Evolutionary conservation across 2,888 invertebrate species (phyloP), one percentile per base, ranked within the genome.

Genomic region (Galerucella pusilla): DNA sequence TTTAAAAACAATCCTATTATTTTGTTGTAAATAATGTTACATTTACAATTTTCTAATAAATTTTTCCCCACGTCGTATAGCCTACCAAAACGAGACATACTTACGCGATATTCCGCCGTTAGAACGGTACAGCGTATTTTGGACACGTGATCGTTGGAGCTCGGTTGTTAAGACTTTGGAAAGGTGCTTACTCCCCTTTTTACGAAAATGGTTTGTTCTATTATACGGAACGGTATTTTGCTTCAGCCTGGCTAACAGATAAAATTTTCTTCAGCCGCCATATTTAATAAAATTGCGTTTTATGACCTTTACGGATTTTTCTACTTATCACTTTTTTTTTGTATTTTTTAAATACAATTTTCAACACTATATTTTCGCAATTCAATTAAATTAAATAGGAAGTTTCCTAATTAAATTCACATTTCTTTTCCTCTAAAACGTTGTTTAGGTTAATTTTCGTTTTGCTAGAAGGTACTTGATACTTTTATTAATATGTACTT

Each of bases 201-300:
- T 85, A 81, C 78, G 80, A 83, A 86, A 86, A 87, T 88, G 87
- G 88, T 88, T 86, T 82, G 82, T 83, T 84, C 87, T 84, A 84
- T 82, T 84, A 83, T 83, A 83, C 82, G 84, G 84, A 86, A 86
- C 86, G 85, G 86, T 86, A 87, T 86, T 85, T 86, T 85, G 83
- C 82, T 82, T 80, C 78, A 77, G 80, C 78, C 78, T 77, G 80
- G 79, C 82, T 81, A 80, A 78, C 80, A 79, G 84, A 84, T 84
- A 82, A 82, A 84, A 84, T 83, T 82, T 84, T 80, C 80, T 82
- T 80, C 75, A 73, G 78, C 80, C 78, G 81, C 80, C 82, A 82
- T 81, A 77, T 78, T 78, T 81, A 76, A 77, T 78, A 77, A 76
- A 75, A 78, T 68, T 70, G 46, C 61, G 61, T 63, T 35, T 42